Base-by-base conservation (phyloP, 2,113 vertebrate species). In the Ivindomyrus marchei region DNA sequence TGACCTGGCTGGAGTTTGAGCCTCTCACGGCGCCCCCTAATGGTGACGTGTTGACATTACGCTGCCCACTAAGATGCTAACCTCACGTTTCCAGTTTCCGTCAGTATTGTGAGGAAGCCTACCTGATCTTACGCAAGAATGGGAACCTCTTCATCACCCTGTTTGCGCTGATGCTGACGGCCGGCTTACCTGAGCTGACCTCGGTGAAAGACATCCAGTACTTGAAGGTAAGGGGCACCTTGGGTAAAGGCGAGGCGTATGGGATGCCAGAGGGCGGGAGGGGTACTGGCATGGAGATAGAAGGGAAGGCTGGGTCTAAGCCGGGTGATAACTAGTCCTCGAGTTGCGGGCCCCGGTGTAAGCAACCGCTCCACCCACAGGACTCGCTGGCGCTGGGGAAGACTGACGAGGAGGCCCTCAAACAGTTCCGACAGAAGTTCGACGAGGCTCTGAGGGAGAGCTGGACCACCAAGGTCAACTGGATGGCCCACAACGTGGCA, bases 381-480 rank as follows among this genome's bases (percentile, higher is more conserved):
- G 98, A 99, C 92, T 99, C 98, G 91, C 96, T 99, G 17, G 98
- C 98, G 85, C 95, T 99, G 93, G 98, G 98, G 85, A 99, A 99
- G 95, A 98, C 95, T 0, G 98, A 99, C 27, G 98, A 99, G 0
- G 98, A 99, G 58, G 98, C 98, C 11, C 96, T 99, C 90, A 99
- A 99, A 88, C 98, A 99, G 89, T 99, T 99, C 92, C 97, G 98
- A 46, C 98, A 99, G 91, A 99, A 99, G 94, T 99, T 99, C 92
- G 98, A 99, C 27, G 98, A 99, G 95, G 98, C 98, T 0, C 96
- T 99, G 90, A 95, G 98, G 93, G 98, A 99, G 94, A 99, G 98
- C 93, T 99, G 98, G 98, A 99, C 98, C 89, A 99, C 98, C 92
- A 99, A 99, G 96, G 98, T 99, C 92, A 99, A 99, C 96, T 99